phyloP scores from a whole-genome alignment of 2,113 vertebrate genomes.

The Morphnarchus princeps region DNA sequence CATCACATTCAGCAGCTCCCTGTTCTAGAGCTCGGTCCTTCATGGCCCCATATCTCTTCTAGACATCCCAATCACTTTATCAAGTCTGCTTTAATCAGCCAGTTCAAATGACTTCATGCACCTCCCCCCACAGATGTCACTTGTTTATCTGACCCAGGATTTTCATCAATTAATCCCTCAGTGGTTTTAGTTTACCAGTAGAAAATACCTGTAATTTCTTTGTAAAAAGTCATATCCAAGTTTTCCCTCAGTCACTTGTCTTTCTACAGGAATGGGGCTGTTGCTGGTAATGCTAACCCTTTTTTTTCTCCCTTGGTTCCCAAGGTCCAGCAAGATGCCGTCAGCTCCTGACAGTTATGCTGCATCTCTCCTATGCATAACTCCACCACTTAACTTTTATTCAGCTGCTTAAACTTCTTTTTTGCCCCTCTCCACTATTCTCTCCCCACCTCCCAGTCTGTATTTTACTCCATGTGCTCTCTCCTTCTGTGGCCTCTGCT shows the following conservation, averaged over 20 bases:
- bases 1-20: not conserved
- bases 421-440: not conserved
- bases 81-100: not conserved
- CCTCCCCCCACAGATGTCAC: not conserved
- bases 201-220: not conserved
- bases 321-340: not conserved
- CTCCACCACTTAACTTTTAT: not conserved
- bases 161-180: not conserved
- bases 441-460: no score
- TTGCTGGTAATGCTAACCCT: not conserved
- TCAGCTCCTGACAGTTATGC: not conserved
- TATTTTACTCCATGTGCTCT: not conserved
- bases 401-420: not conserved
- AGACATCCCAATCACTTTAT: not conserved
- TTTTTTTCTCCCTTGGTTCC: not conserved
- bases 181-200: not conserved
- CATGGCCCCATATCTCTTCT: not conserved
- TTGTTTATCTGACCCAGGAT: not conserved
- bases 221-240: not conserved
- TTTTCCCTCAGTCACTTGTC: not conserved
- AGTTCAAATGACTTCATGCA: not conserved
- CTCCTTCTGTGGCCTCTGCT: not conserved
- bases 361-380: not conserved
- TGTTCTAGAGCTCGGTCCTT: accelerated
- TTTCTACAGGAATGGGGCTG: not conserved